Base-by-base conservation (phyloP, 2,797 vertebrate species). In the Varecia variegata region DNA sequence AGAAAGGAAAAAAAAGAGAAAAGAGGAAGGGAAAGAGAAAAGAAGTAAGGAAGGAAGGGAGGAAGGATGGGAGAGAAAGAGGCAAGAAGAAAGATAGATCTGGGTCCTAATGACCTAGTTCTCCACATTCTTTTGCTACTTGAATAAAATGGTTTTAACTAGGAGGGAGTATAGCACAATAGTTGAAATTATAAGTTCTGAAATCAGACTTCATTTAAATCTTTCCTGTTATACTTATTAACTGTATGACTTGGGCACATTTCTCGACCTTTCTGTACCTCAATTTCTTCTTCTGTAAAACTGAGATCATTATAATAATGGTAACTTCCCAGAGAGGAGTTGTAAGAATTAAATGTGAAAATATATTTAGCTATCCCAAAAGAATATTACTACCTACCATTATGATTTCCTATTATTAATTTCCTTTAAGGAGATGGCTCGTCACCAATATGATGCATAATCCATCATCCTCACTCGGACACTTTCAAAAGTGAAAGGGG, bases 271-370 rank as follows among this genome's bases (percentile, higher is more conserved):
- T 84, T 30, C n/a, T 80, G 45, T 92, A 40, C 14, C 54, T 96
- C 27, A 32, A 52, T 62, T 80, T 85, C 21, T 15, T 87, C 35
- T 77, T 88, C 62, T 91, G 6, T 88, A 86, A 90, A 95, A 73
- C 11, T 73, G 17, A 1, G 18, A 35, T 77, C 13, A 43, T 81
- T 50, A 77, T 68, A 93, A 77, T 12, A 92, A 89, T 13, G 14
- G 11, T 32, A 88, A 81, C 9, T 92, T n/a, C 7, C 58, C 43
- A 79, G 10, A 74, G n/a, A 52, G 18, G 20, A 90, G 14, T 38
- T 76, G 27, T 89, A 54, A 94, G 40, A 56, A 93, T 82, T 90
- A 85, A 95, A 70, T 47, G 47, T 85, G 40, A 90, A 96, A 68
- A 88, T 73, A 88, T 86, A 90, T 79, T 92, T 93, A 92, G 77